These are phyloP conservation scores for Rhincodon typus DNA, from an alignment of 2,797 vertebrate species.

Conservation along the genomic window DNA sequence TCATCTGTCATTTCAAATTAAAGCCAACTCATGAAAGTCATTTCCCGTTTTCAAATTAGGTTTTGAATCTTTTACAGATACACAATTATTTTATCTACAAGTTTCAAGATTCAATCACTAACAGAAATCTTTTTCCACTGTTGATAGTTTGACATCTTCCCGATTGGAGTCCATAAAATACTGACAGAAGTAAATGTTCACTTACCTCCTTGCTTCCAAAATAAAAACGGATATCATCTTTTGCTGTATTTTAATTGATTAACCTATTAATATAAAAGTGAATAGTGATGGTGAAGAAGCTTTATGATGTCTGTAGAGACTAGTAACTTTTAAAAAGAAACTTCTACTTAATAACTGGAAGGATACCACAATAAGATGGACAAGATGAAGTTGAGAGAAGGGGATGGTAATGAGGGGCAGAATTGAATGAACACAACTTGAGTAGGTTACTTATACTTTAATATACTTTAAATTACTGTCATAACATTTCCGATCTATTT, in stretches of 20 bases:
- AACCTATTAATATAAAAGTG: neutral
- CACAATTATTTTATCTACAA: neutral
- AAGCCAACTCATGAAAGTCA: neutral
- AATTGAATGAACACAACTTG: neutral
- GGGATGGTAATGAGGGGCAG: neutral
- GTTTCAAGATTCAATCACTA: neutral
- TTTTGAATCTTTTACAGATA: neutral
- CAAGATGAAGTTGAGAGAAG: too few species aligned
- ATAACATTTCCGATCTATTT: neutral
- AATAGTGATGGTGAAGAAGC: neutral
- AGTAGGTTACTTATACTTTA: neutral
- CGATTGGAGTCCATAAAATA: neutral
- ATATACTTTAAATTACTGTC: neutral
- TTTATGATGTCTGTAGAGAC: neutral
- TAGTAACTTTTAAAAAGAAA: neutral
- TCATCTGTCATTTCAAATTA: conserved; percentile 17
- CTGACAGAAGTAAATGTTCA: neutral
- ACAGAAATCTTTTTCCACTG: neutral
- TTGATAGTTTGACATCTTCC: neutral
- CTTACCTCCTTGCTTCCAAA: neutral
- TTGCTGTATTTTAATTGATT: neutral
- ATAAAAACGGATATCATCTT: neutral
- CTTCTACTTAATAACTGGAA: neutral
- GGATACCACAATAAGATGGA: neutral
- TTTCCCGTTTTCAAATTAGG: neutral